Conservation (phyloP, 2,113 vertebrate genomes). For the Burhinus bistriatus region DNA sequence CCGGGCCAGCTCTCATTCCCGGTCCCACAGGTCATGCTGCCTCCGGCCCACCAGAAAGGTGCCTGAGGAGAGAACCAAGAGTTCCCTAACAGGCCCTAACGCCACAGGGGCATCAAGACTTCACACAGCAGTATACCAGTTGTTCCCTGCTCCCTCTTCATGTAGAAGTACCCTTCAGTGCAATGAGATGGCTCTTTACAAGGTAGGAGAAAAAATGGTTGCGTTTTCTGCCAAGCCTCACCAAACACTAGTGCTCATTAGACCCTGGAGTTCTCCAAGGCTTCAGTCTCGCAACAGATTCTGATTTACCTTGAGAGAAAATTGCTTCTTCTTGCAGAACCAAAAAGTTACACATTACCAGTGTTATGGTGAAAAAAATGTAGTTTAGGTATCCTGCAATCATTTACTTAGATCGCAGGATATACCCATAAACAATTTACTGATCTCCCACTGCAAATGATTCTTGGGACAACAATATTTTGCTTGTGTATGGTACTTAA, state of each 20-base stretch:
- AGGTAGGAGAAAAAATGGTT: not conserved
- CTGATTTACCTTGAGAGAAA: not conserved
- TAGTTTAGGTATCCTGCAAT: not conserved
- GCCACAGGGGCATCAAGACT: not conserved
- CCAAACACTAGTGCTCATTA: fast-evolving
- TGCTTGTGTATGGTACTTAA: not conserved
- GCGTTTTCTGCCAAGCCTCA: not conserved
- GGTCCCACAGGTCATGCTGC: not conserved
- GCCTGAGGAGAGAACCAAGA: not conserved
- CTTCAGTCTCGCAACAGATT: not conserved
- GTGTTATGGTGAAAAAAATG: not conserved
- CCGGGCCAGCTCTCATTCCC: not conserved
- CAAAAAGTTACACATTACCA: not conserved
- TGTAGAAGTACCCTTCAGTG: not conserved
- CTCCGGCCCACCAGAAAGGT: not conserved
- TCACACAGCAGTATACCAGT: not conserved
- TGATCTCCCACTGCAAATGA: not conserved
- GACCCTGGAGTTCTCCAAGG: not conserved
- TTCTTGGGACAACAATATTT: not conserved
- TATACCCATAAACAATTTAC: not conserved
- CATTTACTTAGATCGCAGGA: not conserved
- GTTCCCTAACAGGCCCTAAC: not conserved
- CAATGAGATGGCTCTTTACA: not conserved
- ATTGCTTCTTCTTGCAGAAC: not conserved
- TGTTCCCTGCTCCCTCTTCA: not conserved